phyloP scores from a whole-genome alignment of 2,888 invertebrate species.

The Pristionchus arcanus region DNA sequence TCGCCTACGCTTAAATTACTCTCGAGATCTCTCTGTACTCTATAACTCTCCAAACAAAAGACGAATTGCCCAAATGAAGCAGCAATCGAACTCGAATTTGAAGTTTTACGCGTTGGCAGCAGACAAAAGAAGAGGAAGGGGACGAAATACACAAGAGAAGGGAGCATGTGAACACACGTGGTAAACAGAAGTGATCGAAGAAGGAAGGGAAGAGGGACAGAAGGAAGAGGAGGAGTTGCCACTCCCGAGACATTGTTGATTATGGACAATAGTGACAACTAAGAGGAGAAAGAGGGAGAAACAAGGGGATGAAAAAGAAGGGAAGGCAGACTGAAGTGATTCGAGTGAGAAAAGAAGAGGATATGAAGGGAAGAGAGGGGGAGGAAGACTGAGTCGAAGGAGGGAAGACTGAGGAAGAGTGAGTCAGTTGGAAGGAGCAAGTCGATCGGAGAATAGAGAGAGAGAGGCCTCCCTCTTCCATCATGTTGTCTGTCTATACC shows the following conservation, averaged over 20 bases:
- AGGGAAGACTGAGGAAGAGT: not conserved
- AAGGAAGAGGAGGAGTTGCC: not conserved
- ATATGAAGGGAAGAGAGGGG: not conserved
- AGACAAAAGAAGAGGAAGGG: not conserved
- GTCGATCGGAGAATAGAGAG: constrained; percentile 21
- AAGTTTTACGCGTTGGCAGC: not conserved
- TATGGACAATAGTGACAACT: not conserved
- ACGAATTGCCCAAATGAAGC: not conserved
- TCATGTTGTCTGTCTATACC: not conserved
- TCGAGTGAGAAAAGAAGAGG: not conserved
- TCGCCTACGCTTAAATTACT: not conserved
- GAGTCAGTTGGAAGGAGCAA: not conserved
- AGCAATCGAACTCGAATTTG: not conserved
- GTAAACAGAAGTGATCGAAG: constrained; percentile 35
- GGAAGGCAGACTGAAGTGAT: not conserved
- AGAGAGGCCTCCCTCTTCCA: not conserved
- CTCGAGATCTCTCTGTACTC: not conserved
- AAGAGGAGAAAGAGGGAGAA: not conserved
- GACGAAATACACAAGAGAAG: not conserved
- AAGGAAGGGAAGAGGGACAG: not conserved
- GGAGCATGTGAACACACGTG: constrained; percentile 14
- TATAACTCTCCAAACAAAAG: not conserved
- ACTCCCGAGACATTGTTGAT: not conserved
- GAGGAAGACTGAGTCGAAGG: not conserved
- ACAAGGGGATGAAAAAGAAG: not conserved